A percentile compares a stretch with the other conserved stretches of the same genome.
These are phyloP conservation scores for Ormyrus nitidulus DNA, from an alignment of 2,888 invertebrate species.

Conservation along the genomic window DNA sequence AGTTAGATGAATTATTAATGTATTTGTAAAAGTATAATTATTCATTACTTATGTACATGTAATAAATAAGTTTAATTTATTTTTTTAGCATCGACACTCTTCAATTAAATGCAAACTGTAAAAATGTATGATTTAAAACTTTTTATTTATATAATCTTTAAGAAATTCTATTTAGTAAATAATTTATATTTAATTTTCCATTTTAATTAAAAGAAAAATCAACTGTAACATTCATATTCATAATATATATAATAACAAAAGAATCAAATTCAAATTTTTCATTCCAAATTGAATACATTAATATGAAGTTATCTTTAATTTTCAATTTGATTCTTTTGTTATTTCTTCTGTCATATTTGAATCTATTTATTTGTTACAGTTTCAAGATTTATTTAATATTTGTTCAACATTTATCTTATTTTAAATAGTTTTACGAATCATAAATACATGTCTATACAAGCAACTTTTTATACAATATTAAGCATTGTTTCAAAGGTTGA, in stretches of 20 bases:
- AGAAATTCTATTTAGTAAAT: not conserved
- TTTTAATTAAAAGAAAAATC: not conserved
- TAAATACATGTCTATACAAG: not conserved
- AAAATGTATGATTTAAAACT: too few species aligned
- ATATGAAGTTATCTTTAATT: conserved; percentile 32
- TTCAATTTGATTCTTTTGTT: conserved; percentile 5
- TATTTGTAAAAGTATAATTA: too few species aligned
- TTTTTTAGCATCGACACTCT: too few species aligned
- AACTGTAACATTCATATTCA: too few species aligned
- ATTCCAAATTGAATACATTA: conserved; percentile 11
- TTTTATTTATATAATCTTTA: not conserved
- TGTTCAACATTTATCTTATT: not conserved
- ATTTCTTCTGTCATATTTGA: not conserved
- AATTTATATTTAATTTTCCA: not conserved
- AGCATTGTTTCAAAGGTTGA: too few species aligned
- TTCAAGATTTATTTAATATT: not conserved
- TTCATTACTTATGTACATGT: too few species aligned
- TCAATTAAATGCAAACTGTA: too few species aligned
- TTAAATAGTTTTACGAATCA: not conserved
- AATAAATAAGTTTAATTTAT: too few species aligned
- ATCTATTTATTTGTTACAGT: conserved; percentile 7
- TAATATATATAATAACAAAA: too few species aligned
- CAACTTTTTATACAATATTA: too few species aligned
- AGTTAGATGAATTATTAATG: too few species aligned
- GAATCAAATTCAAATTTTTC: not conserved